These are phyloP conservation scores for Drosophila buzzatii DNA, from an alignment of 2,888 invertebrate species.

Conservation along the genomic window DNA sequence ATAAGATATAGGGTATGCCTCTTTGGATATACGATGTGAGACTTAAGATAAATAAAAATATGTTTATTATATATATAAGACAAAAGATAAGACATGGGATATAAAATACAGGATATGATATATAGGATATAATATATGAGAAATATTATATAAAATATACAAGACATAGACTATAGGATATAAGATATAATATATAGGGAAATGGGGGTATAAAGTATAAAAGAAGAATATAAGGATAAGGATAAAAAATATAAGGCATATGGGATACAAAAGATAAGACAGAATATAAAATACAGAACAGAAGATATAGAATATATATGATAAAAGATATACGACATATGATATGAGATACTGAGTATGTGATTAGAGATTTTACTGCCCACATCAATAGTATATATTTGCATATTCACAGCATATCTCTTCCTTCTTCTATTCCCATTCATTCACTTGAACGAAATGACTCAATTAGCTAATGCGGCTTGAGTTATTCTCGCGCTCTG, in stretches of 20 bases:
- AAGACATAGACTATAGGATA: neutral
- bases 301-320: neutral
- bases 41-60: neutral
- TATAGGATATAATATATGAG: neutral
- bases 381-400: neutral
- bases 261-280: neutral
- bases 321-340: neutral
- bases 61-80: neutral
- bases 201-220: no score
- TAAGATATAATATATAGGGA: neutral
- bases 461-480: conserved; percentile 2
- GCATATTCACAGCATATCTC: neutral
- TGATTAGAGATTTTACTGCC: no score
- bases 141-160: neutral
- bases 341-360: neutral
- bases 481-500: conserved; percentile 4
- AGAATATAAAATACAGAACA: neutral
- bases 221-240: neutral
- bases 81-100: neutral
- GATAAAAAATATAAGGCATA: neutral
- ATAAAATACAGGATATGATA: neutral
- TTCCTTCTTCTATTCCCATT: no score
- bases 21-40: neutral
- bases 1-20: neutral
- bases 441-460: neutral